These are phyloP conservation scores for Pelagia noctiluca DNA, from an alignment of 30 jellyfish, hydroid and myxozoan species.

Conservation along the genomic window DNA sequence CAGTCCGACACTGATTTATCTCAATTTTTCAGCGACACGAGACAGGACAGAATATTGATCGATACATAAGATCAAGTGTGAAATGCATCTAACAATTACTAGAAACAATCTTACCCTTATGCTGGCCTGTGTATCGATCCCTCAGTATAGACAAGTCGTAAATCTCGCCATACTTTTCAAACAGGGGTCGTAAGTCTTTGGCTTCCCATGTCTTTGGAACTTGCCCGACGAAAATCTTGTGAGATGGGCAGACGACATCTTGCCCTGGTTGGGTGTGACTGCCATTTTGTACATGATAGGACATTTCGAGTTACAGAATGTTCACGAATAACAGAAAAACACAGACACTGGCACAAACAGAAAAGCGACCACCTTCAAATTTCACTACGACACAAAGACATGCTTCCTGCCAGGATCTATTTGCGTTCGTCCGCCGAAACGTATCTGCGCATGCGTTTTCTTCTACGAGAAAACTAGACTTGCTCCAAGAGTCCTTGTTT, in stretches of 20 bases:
- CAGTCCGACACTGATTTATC: not conserved
- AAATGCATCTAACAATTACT: not conserved
- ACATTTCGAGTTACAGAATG: conserved; percentile 24
- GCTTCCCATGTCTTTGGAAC: conserved; percentile 90
- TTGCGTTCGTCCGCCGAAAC: too few relatives aligned
- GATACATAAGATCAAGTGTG: not conserved
- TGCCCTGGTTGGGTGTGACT: conserved; percentile 6
- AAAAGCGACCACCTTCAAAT: conserved; percentile 1
- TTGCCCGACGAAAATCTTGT: conserved; percentile 86
- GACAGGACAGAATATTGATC: not conserved
- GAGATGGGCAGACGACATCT: conserved; percentile 39
- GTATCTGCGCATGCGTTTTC: too few relatives aligned
- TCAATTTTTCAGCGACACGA: not conserved
- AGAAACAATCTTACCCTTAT: conserved; percentile 56
- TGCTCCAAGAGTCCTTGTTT: too few relatives aligned
- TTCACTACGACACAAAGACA: too few relatives aligned
- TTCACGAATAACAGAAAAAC: conserved; percentile 28
- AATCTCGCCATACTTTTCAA: conserved; percentile 82
- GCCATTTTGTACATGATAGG: conserved; percentile 69
- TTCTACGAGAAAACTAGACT: too few relatives aligned
- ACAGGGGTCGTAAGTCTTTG: conserved; percentile 74
- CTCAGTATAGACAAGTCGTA: conserved; percentile 65
- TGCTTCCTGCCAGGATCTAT: too few relatives aligned
- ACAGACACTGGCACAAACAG: not conserved
- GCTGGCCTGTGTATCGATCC: conserved; percentile 82